phyloP scores from a whole-genome alignment of 2,113 vertebrate genomes.

The Labeo catla region DNA sequence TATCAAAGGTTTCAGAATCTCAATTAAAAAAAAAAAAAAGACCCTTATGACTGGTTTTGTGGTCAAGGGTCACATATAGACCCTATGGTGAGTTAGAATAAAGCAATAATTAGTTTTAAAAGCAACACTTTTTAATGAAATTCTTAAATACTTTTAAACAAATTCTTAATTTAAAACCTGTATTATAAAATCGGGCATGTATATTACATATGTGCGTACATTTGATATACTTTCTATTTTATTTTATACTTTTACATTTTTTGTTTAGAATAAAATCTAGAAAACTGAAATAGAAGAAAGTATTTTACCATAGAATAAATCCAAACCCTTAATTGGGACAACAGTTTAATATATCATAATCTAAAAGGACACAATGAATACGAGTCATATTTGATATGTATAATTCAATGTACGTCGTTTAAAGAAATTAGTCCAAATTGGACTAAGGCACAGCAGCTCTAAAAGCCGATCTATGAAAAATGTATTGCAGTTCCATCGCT shows the following conservation, averaged over 20 bases:
- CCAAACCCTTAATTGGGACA: neutral
- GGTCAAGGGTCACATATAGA: neutral
- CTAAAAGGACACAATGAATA: neutral
- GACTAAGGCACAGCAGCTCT: neutral
- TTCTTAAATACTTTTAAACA: no score
- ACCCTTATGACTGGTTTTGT: no score
- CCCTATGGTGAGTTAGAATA: neutral
- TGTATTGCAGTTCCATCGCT: neutral
- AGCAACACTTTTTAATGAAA: no score
- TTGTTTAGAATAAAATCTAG: no score
- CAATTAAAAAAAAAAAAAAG: no score
- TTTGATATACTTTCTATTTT: no score
- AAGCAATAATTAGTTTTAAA: neutral
- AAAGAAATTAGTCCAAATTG: constrained; percentile 13
- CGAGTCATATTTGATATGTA: neutral
- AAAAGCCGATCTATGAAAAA: constrained; percentile 17
- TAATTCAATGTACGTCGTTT: neutral
- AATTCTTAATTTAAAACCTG: no score
- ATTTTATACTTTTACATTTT: no score
- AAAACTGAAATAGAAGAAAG: no score
- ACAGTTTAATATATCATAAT: neutral
- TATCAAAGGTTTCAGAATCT: no score
- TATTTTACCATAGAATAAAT: neutral
- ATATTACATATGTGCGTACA: no score
- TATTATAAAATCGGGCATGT: no score